phyloP scores from a whole-genome alignment of 2,797 vertebrate species.

The Dryobates pubescens region DNA sequence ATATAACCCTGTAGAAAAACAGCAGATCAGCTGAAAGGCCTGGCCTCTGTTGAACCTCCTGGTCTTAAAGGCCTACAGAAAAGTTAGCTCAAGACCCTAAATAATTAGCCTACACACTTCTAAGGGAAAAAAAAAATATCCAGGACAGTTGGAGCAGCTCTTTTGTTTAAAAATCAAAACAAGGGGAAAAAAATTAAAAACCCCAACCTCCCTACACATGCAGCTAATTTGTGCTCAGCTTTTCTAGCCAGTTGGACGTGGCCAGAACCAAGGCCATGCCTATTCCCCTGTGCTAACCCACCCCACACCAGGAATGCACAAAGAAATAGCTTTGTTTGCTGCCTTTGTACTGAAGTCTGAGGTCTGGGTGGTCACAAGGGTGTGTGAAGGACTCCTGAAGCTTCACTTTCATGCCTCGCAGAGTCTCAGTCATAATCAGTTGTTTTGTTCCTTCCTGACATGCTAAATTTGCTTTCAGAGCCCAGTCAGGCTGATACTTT shows the following conservation, averaged over 20 bases:
- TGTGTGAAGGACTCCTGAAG: neutral
- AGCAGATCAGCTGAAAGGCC: conserved; percentile 4
- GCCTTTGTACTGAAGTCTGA: rapidly evolving
- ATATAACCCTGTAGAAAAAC: conserved; percentile 88
- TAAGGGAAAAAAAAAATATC: neutral
- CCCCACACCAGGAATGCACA: neutral
- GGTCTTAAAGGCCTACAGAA: neutral
- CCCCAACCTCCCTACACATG: neutral
- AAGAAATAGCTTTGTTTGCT: neutral
- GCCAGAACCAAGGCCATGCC: neutral
- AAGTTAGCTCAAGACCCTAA: neutral
- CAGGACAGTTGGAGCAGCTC: neutral
- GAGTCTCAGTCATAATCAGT: neutral
- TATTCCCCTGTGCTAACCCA: conserved; percentile 33
- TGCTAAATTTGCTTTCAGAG: neutral
- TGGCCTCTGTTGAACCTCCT: neutral
- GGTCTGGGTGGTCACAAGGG: neutral
- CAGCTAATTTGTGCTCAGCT: neutral
- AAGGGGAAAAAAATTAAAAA: neutral
- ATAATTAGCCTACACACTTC: neutral
- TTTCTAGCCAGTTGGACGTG: rapidly evolving
- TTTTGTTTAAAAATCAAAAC: neutral
- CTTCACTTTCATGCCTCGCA: neutral
- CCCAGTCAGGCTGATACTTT: neutral
- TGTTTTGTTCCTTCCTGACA: neutral